These are phyloP conservation scores for Andrena hattorfiana DNA, from an alignment of 2,888 invertebrate species.

Conservation along the genomic window DNA sequence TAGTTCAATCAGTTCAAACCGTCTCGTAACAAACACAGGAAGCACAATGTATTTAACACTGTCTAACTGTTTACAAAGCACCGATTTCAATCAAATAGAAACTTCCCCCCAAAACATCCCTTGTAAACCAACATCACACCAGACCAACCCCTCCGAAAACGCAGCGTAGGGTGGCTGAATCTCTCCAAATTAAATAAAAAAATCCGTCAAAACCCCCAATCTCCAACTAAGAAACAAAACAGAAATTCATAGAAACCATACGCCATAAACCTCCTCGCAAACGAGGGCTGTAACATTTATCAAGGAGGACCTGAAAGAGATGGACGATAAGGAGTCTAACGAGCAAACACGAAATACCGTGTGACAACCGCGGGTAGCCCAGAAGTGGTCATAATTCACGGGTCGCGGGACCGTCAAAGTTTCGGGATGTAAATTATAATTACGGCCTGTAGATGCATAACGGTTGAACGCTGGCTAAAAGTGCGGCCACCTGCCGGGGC, in stretches of 20 bases:
- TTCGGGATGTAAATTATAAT: conserved; percentile 22
- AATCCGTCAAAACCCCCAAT: not conserved
- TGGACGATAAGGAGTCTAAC: not conserved
- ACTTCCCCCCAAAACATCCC: no score
- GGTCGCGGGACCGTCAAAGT: conserved; percentile 26
- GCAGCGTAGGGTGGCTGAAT: no score
- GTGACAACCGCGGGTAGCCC: conserved; percentile 9
- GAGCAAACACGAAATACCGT: not conserved
- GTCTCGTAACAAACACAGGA: no score
- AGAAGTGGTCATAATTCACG: conserved; percentile 7
- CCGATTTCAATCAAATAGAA: no score
- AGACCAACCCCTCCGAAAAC: no score
- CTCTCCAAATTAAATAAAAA: no score
- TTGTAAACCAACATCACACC: no score
- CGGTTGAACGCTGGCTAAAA: conserved; percentile 15
- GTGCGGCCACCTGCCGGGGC: conserved; percentile 1
- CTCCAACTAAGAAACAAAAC: not conserved
- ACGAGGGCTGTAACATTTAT: not conserved
- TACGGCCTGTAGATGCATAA: conserved; percentile 16
- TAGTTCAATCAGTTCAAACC: no score
- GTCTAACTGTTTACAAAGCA: no score
- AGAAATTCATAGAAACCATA: not conserved
- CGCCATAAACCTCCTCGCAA: not conserved
- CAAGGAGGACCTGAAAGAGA: not conserved
- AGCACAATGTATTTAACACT: no score